phyloP scores from a whole-genome alignment of 2,797 vertebrate species.

The Chelonia mydas region DNA sequence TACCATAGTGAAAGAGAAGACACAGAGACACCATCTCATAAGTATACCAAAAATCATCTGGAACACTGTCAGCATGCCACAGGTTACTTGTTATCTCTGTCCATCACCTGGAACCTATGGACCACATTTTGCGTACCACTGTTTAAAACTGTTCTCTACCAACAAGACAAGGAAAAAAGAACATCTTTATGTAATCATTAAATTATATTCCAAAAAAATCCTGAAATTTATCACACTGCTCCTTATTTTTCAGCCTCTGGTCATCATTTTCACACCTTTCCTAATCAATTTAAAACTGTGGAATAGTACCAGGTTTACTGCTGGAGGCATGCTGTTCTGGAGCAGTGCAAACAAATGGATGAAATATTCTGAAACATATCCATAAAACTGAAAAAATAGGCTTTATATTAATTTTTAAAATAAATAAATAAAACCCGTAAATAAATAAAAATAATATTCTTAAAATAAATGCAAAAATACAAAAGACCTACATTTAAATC shows the following conservation, averaged over 20 bases:
- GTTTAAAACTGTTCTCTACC: not conserved
- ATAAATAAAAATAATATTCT: not conserved
- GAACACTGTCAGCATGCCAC: not conserved
- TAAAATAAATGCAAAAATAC: not conserved
- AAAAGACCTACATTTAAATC: not conserved
- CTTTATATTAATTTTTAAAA: not conserved
- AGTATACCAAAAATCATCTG: not conserved
- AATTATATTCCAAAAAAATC: not conserved
- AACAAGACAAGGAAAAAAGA: not conserved
- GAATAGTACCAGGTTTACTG: not conserved
- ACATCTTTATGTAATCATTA: not conserved
- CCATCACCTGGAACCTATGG: not conserved
- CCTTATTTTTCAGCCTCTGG: not conserved
- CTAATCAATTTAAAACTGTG: not conserved
- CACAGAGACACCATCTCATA: not conserved
- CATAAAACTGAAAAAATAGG: not conserved
- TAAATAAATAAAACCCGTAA: not conserved
- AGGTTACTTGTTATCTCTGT: not conserved
- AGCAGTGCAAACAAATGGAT: not conserved
- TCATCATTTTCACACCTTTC: not conserved
- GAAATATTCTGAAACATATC: not conserved
- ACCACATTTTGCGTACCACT: not conserved
- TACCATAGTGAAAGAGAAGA: not conserved
- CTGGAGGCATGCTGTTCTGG: not conserved
- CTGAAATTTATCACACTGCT: not conserved